Evolutionary conservation across 2,797 vertebrate genomes (phyloP), one percentile per base, ranked within the genome.

Genomic region (Epinephelus malabaricus): DNA sequence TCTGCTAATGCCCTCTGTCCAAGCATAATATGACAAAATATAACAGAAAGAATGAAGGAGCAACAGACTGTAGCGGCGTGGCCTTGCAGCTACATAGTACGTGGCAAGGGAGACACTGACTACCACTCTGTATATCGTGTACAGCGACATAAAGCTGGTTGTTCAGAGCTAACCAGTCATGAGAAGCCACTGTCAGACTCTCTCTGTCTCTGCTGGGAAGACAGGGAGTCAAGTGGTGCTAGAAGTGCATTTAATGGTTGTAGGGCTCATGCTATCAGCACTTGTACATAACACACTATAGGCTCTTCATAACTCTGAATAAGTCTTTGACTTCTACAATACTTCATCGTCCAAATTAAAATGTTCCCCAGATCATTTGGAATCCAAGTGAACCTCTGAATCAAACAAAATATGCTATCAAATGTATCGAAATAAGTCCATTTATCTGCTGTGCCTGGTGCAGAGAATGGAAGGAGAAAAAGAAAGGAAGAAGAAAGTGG

Each of bases 361-460:
- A 34, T 34, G 34, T 34, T 34, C 34, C 34, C 6, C n/a, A 17
- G 40, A 30, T 77, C 38, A 65, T 49, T 30, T 77, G 50, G 4
- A 60, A 56, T 54, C n/a, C 14, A 43, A 69, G 47, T 23, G 47
- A 83, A 46, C n/a, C 54, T 45, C 25, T 46, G 15, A 78, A 68
- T 59, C 50, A 54, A 75, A 51, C 34, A 40, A 59, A 62, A 79
- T 23, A 34, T 65, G 34, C 23, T 49, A 56, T 83, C 34, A 53
- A 30, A 15, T 19, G 25, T 67, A n/a, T 66, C 27, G 19, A n/a
- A 72, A 45, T 50, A 34, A 72, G 54, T 58, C 54, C 6, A 63
- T 70, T 71, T 34, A 60, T 14, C 38, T 56, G 15, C 58, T 66
- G n/a, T 62, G 0, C 6, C 43, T 62, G 14, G 27, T 38, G 18